phyloP scores from a whole-genome alignment of 2,113 vertebrate genomes.

The Ceyx margarethae region DNA sequence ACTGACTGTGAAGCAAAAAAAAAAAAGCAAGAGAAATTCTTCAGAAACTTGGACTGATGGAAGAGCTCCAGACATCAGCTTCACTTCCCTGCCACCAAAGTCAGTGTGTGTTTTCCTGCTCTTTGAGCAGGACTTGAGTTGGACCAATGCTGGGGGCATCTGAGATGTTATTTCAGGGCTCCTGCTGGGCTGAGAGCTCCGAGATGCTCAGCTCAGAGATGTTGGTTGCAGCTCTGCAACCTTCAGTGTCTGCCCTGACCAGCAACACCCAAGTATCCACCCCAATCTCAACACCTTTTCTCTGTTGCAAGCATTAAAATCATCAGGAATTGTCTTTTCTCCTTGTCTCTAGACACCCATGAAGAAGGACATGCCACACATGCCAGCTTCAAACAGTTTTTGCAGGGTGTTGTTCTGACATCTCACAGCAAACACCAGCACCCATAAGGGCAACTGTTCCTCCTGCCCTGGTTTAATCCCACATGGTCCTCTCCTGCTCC shows the following conservation, averaged over 20 bases:
- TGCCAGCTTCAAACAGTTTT: too few relatives aligned
- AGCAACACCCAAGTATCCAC: too few relatives aligned
- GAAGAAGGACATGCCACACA: neutral
- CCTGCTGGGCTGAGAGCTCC: too few relatives aligned
- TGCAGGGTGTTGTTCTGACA: neutral
- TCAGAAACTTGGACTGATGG: neutral
- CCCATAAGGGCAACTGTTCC: neutral
- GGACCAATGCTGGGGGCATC: too few relatives aligned
- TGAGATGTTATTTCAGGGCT: too few relatives aligned
- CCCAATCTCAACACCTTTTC: too few relatives aligned
- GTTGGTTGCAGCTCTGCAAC: too few relatives aligned
- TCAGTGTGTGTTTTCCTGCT: neutral
- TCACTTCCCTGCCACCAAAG: neutral
- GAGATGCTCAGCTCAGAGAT: too few relatives aligned
- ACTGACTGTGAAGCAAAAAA: neutral
- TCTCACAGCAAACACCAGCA: neutral
- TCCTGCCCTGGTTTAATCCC: rapidly evolving
- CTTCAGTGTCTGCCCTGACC: too few relatives aligned
- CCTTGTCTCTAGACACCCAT: neutral
- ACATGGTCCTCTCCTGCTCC: neutral
- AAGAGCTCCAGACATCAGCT: neutral
- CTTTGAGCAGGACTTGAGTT: too few relatives aligned
- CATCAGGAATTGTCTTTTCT: neutral
- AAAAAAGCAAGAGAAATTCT: neutral
- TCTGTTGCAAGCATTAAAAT: too few relatives aligned